Evolutionary conservation across 2,113 vertebrate genomes (phyloP).

Genomic region (cattle (Bos taurus)): DNA sequence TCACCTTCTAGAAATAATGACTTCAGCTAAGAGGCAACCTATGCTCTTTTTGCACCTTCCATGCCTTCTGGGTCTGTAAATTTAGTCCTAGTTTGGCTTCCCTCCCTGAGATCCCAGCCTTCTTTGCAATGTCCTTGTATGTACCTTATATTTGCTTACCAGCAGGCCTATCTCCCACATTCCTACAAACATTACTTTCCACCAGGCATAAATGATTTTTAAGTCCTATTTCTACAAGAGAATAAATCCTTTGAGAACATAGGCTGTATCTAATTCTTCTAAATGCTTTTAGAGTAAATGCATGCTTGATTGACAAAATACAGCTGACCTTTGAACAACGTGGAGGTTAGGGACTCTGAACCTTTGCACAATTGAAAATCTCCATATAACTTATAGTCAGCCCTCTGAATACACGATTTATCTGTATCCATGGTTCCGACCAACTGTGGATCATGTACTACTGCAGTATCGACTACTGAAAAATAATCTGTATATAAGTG

Average conservation of each 20-base stretch:
- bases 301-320: neutral
- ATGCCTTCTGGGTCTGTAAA: neutral
- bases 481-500: neutral
- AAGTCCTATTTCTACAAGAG: neutral
- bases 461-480: too few species aligned
- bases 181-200: neutral
- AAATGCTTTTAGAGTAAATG: neutral
- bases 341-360: neutral
- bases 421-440: neutral
- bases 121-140: neutral
- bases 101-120: neutral
- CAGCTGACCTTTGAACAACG: neutral
- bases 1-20: conserved; percentile 45
- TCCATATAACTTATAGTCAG: neutral
- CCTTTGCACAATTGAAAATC: neutral
- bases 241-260: neutral
- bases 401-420: neutral
- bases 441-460: neutral
- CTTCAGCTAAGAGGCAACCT: conserved; percentile 2
- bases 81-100: neutral
- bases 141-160: neutral
- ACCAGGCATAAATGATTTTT: neutral
- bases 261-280: neutral
- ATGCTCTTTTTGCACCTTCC: neutral
- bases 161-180: neutral